Conservation (phyloP, 2,113 vertebrate genomes). For the Prietella phreatophila region DNA sequence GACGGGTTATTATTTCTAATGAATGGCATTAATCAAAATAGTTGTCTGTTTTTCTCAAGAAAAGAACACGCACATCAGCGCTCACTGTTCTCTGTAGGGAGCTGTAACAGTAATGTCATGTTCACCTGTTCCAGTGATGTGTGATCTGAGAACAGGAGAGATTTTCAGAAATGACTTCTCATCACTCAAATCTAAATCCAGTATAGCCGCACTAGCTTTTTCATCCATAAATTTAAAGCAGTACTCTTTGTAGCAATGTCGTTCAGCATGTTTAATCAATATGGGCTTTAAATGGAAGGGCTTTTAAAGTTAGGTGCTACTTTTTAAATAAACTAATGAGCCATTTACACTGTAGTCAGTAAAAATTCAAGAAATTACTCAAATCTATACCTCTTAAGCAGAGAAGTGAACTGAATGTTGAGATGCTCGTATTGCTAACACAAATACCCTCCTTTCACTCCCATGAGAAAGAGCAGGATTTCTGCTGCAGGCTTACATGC, state of each 20-base stretch:
- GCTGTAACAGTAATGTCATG: constrained; percentile 35
- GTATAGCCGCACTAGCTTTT: neutral
- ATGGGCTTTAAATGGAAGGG: neutral
- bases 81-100: constrained; percentile 37
- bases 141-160: constrained; percentile 26
- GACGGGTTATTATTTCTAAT: constrained; percentile 60
- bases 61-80: constrained; percentile 3
- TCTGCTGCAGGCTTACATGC: constrained; percentile 26
- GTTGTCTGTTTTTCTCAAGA: constrained; percentile 30
- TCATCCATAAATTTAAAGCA: constrained; percentile 8
- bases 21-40: constrained; percentile 61
- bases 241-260: constrained; percentile 18
- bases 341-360: neutral
- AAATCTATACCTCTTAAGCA: neutral
- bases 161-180: constrained; percentile 23
- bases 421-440: neutral
- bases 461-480: neutral
- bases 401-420: constrained; percentile 4
- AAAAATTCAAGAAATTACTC: neutral
- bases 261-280: neutral
- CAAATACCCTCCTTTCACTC: constrained; percentile 2
- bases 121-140: constrained; percentile 30
- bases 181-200: constrained; percentile 42
- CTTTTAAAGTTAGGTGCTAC: neutral
- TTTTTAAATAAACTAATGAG: neutral